phyloP scores from a whole-genome alignment of 2,888 invertebrate species.

The Philhelius pedissequus region DNA sequence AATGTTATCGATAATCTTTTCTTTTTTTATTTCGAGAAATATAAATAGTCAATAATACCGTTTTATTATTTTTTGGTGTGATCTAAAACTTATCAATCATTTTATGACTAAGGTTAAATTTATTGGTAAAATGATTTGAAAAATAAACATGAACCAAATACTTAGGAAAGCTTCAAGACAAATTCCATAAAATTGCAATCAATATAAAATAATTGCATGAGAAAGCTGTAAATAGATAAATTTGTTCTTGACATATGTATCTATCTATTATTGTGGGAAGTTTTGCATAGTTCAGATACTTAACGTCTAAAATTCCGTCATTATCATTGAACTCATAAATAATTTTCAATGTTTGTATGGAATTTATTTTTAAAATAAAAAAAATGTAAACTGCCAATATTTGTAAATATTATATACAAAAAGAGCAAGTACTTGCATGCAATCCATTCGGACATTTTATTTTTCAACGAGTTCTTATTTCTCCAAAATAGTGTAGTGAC shows the following conservation, averaged over 20 bases:
- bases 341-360: too few relatives aligned
- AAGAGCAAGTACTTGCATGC: too few relatives aligned
- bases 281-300: too few relatives aligned
- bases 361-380: too few relatives aligned
- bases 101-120: conserved; percentile 39
- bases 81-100: conserved; percentile 55
- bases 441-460: too few relatives aligned
- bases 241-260: neutral
- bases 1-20: conserved; percentile 40
- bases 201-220: neutral
- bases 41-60: conserved; percentile 24
- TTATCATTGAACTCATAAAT: too few relatives aligned
- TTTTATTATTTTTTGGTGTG: conserved; percentile 35
- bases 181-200: conserved; percentile 10
- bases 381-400: too few relatives aligned
- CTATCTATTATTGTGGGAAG: too few relatives aligned
- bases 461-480: too few relatives aligned
- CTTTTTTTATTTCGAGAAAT: conserved; percentile 27
- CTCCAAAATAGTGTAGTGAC: too few relatives aligned
- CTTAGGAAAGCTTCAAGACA: conserved; percentile 19
- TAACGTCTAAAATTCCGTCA: too few relatives aligned
- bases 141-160: neutral
- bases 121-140: conserved; percentile 22
- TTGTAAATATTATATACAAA: too few relatives aligned
- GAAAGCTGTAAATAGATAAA: neutral